These are phyloP conservation scores for Shinisaurus crocodilurus DNA, from an alignment of 2,113 vertebrate genomes.

Conservation along the genomic window DNA sequence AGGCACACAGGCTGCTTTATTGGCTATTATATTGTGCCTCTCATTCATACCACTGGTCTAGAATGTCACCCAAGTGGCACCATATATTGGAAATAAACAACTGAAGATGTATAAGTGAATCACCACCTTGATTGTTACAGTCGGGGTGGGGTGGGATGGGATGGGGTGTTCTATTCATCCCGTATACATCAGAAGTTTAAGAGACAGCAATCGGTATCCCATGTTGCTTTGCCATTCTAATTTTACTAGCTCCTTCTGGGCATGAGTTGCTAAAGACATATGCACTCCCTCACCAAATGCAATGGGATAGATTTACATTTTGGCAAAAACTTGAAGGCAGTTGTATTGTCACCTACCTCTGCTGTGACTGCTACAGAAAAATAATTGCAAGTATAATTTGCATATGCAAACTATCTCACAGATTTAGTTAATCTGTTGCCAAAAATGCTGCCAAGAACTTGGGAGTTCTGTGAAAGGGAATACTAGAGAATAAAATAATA, in stretches of 20 bases:
- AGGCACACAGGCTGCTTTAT: no score
- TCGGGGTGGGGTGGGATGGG: no score
- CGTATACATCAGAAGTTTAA: not conserved
- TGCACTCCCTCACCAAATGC: conserved; percentile 17
- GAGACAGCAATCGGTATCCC: not conserved
- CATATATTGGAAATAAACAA: not conserved
- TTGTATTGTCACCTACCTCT: conserved; percentile 49
- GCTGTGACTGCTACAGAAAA: conserved; percentile 56
- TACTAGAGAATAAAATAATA: conserved; percentile 48
- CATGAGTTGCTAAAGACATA: accelerated
- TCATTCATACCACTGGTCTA: not conserved
- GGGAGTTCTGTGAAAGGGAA: conserved; percentile 40
- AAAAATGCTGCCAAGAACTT: conserved; percentile 63
- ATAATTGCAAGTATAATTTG: conserved; percentile 56
- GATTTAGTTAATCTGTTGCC: conserved; percentile 56
- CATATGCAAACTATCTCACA: conserved; percentile 51
- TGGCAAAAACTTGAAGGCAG: conserved; percentile 57
- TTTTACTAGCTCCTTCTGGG: not conserved
- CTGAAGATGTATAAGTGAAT: not conserved
- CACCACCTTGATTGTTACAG: not conserved
- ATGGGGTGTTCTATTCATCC: not conserved
- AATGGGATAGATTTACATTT: conserved; percentile 49
- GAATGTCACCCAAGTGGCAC: not conserved
- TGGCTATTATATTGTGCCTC: accelerated
- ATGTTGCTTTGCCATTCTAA: not conserved